Evolutionary conservation across 1,140 invertebrate species (phyloP), one percentile per base, ranked within the genome.

Genomic region (Scaptomyza graminum): DNA sequence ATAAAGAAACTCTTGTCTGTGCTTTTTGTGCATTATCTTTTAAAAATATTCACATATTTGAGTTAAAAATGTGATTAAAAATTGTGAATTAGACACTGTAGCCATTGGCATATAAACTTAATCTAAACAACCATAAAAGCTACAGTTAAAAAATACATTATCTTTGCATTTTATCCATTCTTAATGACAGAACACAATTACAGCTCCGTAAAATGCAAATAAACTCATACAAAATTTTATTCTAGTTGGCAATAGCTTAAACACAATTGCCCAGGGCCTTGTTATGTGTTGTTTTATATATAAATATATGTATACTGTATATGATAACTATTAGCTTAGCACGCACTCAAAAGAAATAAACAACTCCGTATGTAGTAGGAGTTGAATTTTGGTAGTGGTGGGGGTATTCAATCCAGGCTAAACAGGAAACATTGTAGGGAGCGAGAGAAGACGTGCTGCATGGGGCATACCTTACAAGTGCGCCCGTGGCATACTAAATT

Each of bases 401-500:
- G 28, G 43, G 13, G 44, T 28, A 11, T 12, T 12, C 44, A 18
- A 28, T 34, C n/a, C 18, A 18, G 31, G 46, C 54, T 22, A 0
- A 15, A 60, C 69, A 72, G 69, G 69, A 72, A 72, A 43, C 18
- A 22, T 3, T 47, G 57, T 15, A 34, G 31, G 31, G 6, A 34
- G 31, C 1, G 31, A 34, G 28, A 54, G 12, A 34, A 41, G 66
- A 74, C 71, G 59, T 74, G 71, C 46, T 39, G 37, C 37, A n/a
- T 18, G 54, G 2, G 31, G 31, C 50, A 70, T 64, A 65, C 71
- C 71, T 41, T 70, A 74, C 61, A 72, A 72, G 69, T 66, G 67
- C 56, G 46, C 50, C 41, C 43, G 44, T 39, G 61, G 73, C 61
- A 75, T 70, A 66, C 75, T 15, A 87, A 88, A 87, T 87, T 87